phyloP scores from a whole-genome alignment of 37 sponge, comb jelly and placozoan genomes.

The Amphimedon queenslandica region DNA sequence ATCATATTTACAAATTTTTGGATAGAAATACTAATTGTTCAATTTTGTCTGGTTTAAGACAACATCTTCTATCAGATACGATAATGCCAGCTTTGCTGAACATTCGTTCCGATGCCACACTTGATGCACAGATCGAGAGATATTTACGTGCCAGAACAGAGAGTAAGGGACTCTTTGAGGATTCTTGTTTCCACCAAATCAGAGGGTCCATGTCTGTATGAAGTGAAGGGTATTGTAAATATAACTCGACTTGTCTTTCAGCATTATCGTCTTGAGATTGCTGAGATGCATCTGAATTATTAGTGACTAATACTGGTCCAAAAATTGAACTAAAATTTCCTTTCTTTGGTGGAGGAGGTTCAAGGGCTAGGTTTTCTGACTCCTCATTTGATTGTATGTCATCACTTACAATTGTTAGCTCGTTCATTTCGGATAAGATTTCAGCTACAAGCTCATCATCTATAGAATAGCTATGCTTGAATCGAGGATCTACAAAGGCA shows the following conservation, averaged over 20 bases:
- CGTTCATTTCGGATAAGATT: not conserved
- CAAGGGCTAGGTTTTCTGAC: not conserved
- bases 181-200: slow-evolving; percentile 21
- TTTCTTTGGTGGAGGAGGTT: not conserved
- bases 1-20: slow-evolving; percentile 23
- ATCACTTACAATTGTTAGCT: not conserved
- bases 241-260: not conserved
- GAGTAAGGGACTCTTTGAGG: not conserved
- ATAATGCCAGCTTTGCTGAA: slow-evolving; percentile 19
- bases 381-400: not conserved
- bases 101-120: slow-evolving; percentile 11
- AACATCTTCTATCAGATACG: not conserved
- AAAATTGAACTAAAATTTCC: not conserved
- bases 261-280: not conserved
- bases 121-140: slow-evolving; percentile 21
- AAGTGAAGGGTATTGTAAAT: not conserved
- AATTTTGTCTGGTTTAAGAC: slow-evolving; percentile 17
- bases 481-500: slow-evolving; percentile 31
- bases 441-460: not conserved
- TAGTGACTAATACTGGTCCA: not conserved
- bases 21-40: slow-evolving; percentile 29
- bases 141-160: slow-evolving; percentile 14
- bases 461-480: slow-evolving; percentile 1
- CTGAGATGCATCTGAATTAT: not conserved
- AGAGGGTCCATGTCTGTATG: slow-evolving; percentile 8